Evolutionary conservation across 2,113 vertebrate genomes (phyloP).

Genomic region (Gorsachius goisagi): DNA sequence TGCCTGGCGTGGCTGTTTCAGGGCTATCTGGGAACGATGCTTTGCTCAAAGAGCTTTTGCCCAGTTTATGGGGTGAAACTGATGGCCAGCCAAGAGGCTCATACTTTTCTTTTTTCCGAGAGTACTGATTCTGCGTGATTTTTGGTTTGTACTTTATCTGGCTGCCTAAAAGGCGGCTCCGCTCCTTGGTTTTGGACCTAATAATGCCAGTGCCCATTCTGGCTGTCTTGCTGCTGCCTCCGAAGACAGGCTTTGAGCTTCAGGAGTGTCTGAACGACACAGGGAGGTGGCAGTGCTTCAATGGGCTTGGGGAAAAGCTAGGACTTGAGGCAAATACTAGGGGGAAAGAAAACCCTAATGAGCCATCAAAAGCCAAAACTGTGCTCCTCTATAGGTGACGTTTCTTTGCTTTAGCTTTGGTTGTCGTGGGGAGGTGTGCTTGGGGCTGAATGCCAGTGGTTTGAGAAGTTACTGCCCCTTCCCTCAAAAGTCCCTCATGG

Average conservation of each 20-base stretch:
- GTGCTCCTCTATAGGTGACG: rapidly evolving
- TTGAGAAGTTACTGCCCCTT: neutral
- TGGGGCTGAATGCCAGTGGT: rapidly evolving
- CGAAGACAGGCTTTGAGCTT: neutral
- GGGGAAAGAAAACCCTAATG: neutral
- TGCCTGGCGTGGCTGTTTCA: neutral
- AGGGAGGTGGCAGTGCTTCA: neutral
- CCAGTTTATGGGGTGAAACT: neutral
- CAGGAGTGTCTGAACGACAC: neutral
- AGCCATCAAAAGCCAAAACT: neutral
- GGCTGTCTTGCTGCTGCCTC: neutral
- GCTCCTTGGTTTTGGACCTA: neutral
- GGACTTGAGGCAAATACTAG: neutral
- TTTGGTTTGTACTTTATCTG: neutral
- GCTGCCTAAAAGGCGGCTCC: neutral
- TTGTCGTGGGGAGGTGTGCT: neutral
- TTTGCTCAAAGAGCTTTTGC: neutral
- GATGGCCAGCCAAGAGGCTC: rapidly evolving
- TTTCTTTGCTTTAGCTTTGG: neutral
- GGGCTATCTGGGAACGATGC: rapidly evolving
- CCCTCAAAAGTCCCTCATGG: neutral
- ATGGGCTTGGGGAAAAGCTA: neutral
- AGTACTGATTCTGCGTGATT: neutral
- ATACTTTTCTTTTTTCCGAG: rapidly evolving
- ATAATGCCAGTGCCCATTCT: neutral